phyloP scores from a whole-genome alignment of 2,888 invertebrate species.

The Drosophila barbarae region DNA sequence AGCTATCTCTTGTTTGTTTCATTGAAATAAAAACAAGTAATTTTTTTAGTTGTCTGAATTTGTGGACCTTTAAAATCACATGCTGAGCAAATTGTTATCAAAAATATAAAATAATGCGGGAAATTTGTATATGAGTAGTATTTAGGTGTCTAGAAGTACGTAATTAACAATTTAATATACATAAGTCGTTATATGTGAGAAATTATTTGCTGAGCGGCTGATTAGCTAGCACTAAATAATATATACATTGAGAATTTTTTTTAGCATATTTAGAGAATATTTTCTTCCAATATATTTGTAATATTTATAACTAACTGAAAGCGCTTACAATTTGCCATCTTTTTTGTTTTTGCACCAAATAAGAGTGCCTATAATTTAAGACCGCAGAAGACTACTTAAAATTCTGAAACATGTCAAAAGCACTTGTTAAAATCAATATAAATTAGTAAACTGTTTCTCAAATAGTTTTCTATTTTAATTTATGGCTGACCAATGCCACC shows the following conservation, averaged over 20 bases:
- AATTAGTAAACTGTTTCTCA: slow-evolving; percentile 5
- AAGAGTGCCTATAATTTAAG: not conserved
- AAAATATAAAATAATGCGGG: not conserved
- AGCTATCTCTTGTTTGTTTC: not conserved
- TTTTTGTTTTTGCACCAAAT: not conserved
- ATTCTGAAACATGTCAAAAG: not conserved
- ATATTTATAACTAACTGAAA: not conserved
- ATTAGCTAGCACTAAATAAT: too few relatives aligned
- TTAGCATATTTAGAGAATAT: not conserved
- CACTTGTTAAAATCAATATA: not conserved
- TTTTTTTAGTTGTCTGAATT: not conserved
- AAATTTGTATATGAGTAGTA: not conserved
- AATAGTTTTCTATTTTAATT: slow-evolving; percentile 61
- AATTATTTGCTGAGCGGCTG: too few relatives aligned
- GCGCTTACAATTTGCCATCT: not conserved
- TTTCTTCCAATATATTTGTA: not conserved
- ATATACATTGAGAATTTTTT: too few relatives aligned
- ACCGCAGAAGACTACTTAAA: too few relatives aligned
- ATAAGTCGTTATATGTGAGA: not conserved
- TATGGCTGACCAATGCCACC: slow-evolving; percentile 51
- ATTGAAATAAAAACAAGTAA: not conserved
- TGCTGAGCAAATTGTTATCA: not conserved
- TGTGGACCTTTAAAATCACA: too few relatives aligned
- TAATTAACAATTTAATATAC: not conserved
- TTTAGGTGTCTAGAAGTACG: not conserved